A percentile compares a stretch with the other conserved stretches of the same genome.
These are phyloP conservation scores for Carcinoscorpius rotundicauda DNA, from an alignment of 1,140 invertebrate genomes.

Conservation along the genomic window DNA sequence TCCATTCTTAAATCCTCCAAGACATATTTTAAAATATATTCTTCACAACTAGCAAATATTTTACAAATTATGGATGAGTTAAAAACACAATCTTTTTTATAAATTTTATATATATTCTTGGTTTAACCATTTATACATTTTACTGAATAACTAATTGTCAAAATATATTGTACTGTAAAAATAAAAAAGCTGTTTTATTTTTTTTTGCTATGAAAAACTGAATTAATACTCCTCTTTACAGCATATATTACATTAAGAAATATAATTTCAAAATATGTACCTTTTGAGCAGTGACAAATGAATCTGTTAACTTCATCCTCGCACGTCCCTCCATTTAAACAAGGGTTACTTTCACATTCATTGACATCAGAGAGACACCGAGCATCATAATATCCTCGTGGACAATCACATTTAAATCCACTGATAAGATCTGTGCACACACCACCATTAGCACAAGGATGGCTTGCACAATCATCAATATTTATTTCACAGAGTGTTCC, in stretches of 20 bases:
- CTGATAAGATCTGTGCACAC: slow-evolving; percentile 76
- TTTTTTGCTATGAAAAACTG: background rate
- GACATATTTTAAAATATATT: no score
- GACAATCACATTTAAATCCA: slow-evolving; percentile 71
- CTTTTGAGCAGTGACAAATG: slow-evolving; percentile 68
- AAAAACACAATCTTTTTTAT: no score
- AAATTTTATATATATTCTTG: no score
- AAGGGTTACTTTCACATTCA: slow-evolving; percentile 72
- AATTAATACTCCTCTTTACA: background rate
- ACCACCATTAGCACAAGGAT: slow-evolving; percentile 82
- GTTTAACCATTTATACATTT: no score
- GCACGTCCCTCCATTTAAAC: slow-evolving; percentile 68
- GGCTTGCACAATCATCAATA: slow-evolving; percentile 47
- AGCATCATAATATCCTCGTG: slow-evolving; percentile 77
- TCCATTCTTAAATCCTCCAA: no score
- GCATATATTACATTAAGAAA: background rate
- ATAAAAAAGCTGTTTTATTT: no score
- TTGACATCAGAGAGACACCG: slow-evolving; percentile 81
- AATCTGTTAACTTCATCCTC: slow-evolving; percentile 30
- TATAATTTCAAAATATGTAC: slow-evolving; percentile 4
- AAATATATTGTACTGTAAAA: no score
- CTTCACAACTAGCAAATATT: no score
- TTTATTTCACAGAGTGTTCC: slow-evolving; percentile 67
- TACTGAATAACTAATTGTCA: no score
- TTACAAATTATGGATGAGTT: no score